Evolutionary conservation across 2,797 vertebrate species (phyloP).

Genomic region (Sylvilagus floridanus): DNA sequence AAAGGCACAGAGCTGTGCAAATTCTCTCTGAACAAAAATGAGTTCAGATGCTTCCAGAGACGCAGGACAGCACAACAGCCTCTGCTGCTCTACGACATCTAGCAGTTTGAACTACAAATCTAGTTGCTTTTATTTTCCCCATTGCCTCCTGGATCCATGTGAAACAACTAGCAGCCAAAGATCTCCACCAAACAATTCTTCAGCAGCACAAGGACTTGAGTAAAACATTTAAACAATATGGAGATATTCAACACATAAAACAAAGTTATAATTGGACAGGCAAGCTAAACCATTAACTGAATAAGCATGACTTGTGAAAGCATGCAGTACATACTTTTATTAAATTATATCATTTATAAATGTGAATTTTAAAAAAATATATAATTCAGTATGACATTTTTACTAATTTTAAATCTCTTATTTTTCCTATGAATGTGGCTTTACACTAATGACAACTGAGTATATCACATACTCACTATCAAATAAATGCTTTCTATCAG

Average conservation of each 20-base stretch:
- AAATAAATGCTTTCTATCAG: neutral
- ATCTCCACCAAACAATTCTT: conserved; percentile 16
- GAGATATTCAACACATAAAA: neutral
- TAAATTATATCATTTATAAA: neutral
- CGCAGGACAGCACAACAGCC: neutral
- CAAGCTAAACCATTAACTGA: neutral
- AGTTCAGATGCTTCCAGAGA: conserved; percentile 13
- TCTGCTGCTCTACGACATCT: neutral
- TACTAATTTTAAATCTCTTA: conserved; percentile 23
- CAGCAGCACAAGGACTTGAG: neutral
- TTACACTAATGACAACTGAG: neutral
- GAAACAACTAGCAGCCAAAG: neutral
- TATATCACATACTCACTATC: neutral
- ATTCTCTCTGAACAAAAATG: neutral
- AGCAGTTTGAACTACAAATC: neutral
- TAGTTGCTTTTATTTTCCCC: neutral
- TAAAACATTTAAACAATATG: neutral
- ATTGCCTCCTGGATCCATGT: neutral
- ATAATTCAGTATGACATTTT: neutral
- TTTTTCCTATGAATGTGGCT: neutral
- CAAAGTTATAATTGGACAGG: neutral
- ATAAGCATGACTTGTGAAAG: conserved; percentile 19
- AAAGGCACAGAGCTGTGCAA: neutral
- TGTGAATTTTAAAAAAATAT: conserved; percentile 20
- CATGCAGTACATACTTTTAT: neutral